Evolutionary conservation across 2,113 vertebrate species (phyloP), one percentile per base, ranked within the genome.

Genomic region (Forbesichthys agassizii): DNA sequence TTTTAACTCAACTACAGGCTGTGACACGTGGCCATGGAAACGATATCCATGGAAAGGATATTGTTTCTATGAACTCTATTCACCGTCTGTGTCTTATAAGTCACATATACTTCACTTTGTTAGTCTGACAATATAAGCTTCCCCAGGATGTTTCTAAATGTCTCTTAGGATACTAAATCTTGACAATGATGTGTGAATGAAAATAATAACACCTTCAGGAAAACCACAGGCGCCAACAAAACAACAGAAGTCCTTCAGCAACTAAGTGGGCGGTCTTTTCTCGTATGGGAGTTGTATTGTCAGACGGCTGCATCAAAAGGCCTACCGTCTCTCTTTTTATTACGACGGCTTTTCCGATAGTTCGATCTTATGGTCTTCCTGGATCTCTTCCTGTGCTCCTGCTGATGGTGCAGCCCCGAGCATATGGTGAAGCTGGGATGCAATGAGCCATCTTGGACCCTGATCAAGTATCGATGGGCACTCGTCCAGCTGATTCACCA

Each of bases 341-440:
- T 27, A 27, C 27, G 74, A 66, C 64, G 1, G 51, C 59, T 65
- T 59, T 77, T 85, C 74, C 57, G 10, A 48, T 76, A 71, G 57
- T 61, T 77, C 75, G 62, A 42, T 80, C 68, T 54, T 66, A 58
- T 57, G 18, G 42, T 56, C 66, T 81, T 5, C 5, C 36, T 42
- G 36, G 36, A 42, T 42, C 36, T 5, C 7, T 42, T 42, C 7
- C 33, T 55, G 27, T 27, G 48, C 62, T 63, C 47, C 64, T 16
- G 1, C 65, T 55, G 27, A 33, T 56, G 60, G 69, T 72, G 70
- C 74, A 70, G 62, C 70, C 70, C 73, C 11, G 70, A 83, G 84
- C 87, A 89, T 85, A 85, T 87, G 85, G 84, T 83, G 75, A 82
- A 84, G 80, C 80, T 58, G 69, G 71, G 76, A 71, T 64, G 86